Percentiles rank a stretch among this genome's conserved stretches.
Evolutionary conservation across 2,113 vertebrate species (phyloP).

Genomic region (Phocoena phocoena): DNA sequence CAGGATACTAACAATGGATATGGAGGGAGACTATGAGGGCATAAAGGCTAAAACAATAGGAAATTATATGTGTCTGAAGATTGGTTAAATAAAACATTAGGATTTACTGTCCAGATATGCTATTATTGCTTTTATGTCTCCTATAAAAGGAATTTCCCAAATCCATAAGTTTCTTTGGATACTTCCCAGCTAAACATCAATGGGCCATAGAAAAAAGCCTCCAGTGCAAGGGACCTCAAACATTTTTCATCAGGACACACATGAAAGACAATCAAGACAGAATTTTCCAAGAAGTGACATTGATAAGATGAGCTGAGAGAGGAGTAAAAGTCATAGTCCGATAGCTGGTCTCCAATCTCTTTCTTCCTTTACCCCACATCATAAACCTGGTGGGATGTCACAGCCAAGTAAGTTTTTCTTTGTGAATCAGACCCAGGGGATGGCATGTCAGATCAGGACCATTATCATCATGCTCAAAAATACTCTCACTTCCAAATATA

Average conservation of each 20-base stretch:
- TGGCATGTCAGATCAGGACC: neutral
- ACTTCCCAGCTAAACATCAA: neutral
- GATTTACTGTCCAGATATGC: neutral
- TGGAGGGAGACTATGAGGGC: neutral
- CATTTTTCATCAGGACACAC: neutral
- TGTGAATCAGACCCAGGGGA: neutral
- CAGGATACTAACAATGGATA: neutral
- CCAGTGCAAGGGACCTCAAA: neutral
- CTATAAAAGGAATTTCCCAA: neutral
- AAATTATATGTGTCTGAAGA: neutral
- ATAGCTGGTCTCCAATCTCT: neutral
- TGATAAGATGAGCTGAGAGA: neutral
- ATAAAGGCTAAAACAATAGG: neutral
- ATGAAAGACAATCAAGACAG: neutral
- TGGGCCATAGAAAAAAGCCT: neutral
- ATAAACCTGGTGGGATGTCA: neutral
- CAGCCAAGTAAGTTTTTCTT: neutral
- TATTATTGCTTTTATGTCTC: neutral
- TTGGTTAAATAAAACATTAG: neutral
- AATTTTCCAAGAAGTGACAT: neutral
- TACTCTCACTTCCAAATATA: neutral
- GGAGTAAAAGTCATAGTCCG: neutral
- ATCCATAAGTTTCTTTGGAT: neutral
- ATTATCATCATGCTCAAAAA: neutral
- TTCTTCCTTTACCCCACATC: neutral